Conservation (phyloP, 1,140 invertebrate species). For the Holcopasites calliopsidis region DNA sequence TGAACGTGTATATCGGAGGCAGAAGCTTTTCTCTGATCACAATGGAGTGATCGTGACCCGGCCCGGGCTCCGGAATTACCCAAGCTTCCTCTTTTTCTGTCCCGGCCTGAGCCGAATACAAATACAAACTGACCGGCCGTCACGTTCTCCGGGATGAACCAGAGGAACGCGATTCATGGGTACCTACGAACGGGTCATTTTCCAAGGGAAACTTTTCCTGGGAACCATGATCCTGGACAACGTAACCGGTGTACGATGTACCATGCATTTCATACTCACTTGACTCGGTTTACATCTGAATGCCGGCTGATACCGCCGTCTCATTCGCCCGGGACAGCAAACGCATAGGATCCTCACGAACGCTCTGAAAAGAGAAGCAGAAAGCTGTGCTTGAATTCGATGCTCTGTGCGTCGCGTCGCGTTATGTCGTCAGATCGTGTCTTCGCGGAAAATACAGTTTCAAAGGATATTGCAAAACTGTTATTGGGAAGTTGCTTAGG, state of each 20-base stretch:
- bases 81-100: neutral
- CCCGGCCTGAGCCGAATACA: conserved; percentile 1
- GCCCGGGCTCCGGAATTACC: neutral
- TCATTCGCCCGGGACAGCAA: conserved; percentile 88
- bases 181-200: neutral
- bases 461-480: too few species aligned
- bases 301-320: conserved; percentile 88
- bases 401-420: neutral
- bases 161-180: conserved; percentile 3
- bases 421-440: neutral
- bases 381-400: neutral
- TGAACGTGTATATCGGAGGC: neutral
- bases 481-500: neutral
- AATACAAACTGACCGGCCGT: neutral
- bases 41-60: neutral
- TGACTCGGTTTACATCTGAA: conserved; percentile 89
- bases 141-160: neutral
- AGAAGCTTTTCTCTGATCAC: neutral
- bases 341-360: conserved; percentile 90
- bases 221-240: neutral
- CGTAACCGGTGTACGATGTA: neutral
- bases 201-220: neutral
- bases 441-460: too few species aligned
- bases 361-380: conserved; percentile 84
- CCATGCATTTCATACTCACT: conserved; percentile 79